A percentile compares a stretch with the other conserved stretches of the same genome.
phyloP scores from a whole-genome alignment of 2,797 vertebrate genomes.

The Macroramphosus scolopax region DNA sequence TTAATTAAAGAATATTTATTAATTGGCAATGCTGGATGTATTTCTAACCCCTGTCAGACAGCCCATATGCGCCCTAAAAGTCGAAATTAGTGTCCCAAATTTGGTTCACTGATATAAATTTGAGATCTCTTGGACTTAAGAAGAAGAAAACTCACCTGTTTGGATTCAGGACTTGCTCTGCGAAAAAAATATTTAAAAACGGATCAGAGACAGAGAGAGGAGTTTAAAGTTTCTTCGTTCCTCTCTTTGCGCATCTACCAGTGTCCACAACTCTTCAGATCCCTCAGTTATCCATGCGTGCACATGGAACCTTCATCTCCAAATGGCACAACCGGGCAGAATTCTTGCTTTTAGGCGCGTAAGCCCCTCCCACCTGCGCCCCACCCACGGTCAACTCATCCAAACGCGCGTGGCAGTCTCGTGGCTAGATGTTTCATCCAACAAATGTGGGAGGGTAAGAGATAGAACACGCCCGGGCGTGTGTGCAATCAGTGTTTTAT shows the following conservation, averaged over 20 bases:
- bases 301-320: constrained; percentile 61
- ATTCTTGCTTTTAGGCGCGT: constrained; percentile 53
- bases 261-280: constrained; percentile 26
- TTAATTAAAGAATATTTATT: too few species aligned
- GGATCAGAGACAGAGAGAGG: neutral
- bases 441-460: constrained; percentile 23
- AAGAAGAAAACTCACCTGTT: constrained; percentile 57
- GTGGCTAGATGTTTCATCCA: constrained; percentile 72
- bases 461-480: constrained; percentile 1
- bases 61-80: neutral
- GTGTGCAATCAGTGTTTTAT: constrained; percentile 15
- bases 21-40: too few species aligned
- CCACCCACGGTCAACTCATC: constrained; percentile 60
- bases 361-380: constrained; percentile 69
- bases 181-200: constrained; percentile 24
- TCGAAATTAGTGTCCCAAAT: neutral
- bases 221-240: constrained; percentile 36
- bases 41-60: neutral
- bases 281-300: constrained; percentile 62
- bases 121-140: neutral
- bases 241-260: constrained; percentile 23
- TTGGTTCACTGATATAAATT: neutral
- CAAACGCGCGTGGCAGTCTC: constrained; percentile 79
- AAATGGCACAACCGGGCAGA: constrained; percentile 55
- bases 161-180: constrained; percentile 16